These are phyloP conservation scores for Lophotriccus pileatus DNA, from an alignment of 2,797 vertebrate genomes.

Conservation along the genomic window DNA sequence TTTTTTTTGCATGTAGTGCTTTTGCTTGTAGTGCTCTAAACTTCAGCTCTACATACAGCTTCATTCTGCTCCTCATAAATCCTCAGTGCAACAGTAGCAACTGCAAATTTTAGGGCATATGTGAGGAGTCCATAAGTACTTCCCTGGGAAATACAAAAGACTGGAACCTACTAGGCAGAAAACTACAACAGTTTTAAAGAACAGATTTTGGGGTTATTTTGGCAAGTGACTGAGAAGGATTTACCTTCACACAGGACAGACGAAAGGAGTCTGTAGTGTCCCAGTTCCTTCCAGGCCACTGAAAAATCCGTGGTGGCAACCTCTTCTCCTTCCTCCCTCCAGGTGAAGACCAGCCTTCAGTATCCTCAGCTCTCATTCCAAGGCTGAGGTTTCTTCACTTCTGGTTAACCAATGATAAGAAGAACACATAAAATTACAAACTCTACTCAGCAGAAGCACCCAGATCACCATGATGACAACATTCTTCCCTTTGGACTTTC, in stretches of 20 bases:
- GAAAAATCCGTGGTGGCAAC: background rate
- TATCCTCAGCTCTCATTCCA: background rate
- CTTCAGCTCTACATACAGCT: background rate
- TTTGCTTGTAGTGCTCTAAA: rapidly evolving
- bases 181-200: background rate
- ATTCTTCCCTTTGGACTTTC: background rate
- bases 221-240: background rate
- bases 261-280: background rate
- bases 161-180: background rate
- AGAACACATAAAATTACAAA: background rate
- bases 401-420: background rate
- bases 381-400: background rate
- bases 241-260: background rate
- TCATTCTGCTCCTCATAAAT: background rate
- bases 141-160: background rate
- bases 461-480: background rate
- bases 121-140: background rate
- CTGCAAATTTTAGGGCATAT: background rate
- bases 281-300: background rate
- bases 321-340: background rate
- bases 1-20: background rate
- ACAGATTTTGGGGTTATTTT: background rate
- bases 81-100: background rate
- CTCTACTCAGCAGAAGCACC: background rate
- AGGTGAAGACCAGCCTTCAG: background rate